Percentiles rank a stretch among this genome's conserved stretches.
Evolutionary conservation across 37 sponge, comb jelly and placozoan genomes (phyloP).

Genomic region (Haliclona indistincta): DNA sequence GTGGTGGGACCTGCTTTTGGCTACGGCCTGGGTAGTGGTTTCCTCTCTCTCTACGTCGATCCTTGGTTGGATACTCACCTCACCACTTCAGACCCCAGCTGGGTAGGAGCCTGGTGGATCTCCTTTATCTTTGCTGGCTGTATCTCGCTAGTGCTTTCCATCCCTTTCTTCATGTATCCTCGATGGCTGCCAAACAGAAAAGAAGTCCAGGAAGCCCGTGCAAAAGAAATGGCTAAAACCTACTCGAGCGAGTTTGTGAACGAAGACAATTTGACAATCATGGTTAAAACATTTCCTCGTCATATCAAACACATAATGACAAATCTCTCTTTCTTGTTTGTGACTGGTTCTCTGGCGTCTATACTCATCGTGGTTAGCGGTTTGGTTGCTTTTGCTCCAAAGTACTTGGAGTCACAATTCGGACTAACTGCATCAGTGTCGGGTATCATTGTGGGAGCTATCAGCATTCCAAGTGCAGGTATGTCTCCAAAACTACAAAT

Average conservation of each 20-base stretch:
- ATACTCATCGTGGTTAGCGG: slow-evolving; percentile 40
- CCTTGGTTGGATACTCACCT: slow-evolving; percentile 55
- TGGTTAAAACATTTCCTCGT: slow-evolving; percentile 30
- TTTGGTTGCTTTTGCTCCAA: slow-evolving; percentile 40
- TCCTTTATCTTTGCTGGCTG: slow-evolving; percentile 49
- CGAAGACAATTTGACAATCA: background rate
- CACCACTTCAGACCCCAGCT: slow-evolving; percentile 53
- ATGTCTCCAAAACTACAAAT: background rate
- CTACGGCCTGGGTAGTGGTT: slow-evolving; percentile 60
- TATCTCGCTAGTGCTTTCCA: background rate
- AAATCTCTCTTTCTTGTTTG: slow-evolving; percentile 56
- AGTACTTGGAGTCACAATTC: slow-evolving; percentile 49
- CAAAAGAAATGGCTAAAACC: slow-evolving; percentile 20
- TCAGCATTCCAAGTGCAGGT: slow-evolving; percentile 1
- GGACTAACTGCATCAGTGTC: slow-evolving; percentile 12
- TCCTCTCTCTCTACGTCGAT: slow-evolving; percentile 77
- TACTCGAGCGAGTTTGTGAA: slow-evolving; percentile 1
- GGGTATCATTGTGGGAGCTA: slow-evolving; percentile 8
- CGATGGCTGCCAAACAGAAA: slow-evolving; percentile 27
- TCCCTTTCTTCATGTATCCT: slow-evolving; percentile 60
- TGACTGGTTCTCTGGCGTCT: slow-evolving; percentile 32
- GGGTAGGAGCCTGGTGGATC: slow-evolving; percentile 91
- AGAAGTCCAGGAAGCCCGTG: slow-evolving; percentile 10
- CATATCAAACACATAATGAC: slow-evolving; percentile 24
- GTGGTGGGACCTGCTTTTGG: slow-evolving; percentile 78